Evolutionary conservation across 2,888 invertebrate genomes (phyloP), one percentile per base, ranked within the genome.

Genomic region (Xanthia togata): DNA sequence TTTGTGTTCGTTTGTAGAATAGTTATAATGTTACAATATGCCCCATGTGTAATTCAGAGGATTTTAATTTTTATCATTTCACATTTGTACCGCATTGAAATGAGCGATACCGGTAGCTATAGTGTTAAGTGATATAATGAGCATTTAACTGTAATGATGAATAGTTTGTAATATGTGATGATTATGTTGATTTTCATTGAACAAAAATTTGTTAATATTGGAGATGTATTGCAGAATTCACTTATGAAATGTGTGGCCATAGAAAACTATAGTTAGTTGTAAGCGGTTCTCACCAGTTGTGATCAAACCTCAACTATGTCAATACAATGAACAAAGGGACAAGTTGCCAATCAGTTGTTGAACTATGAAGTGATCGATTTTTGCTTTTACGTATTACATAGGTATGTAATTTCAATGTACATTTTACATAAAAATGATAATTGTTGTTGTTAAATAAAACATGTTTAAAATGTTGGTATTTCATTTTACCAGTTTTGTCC

Each of bases 391-490:
- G 91, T 93, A 94, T 81, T 91, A 82, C 82, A 41, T 93, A n/a
- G n/a, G n/a, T n/a, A 90, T 94, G 92, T 94, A 95, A 95, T 93
- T 93, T 91, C 92, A 94, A 92, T 95, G 94, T 96, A 96, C 93
- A 96, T 96, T 95, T 94, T 95, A 94, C 95, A 94, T 95, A 93
- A 93, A 93, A 93, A 92, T 92, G 89, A 92, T 92, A 89, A 93
- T 95, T 95, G 95, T 96, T 96, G 95, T 95, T 96, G 95, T 96
- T 95, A 92, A 95, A 95, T 95, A 95, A 96, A 95, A 95, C 90
- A 90, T 91, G 87, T 88, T 91, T 89, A 84, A 90, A 86, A 87
- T 60, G 59, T 65, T 70, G 60, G 64, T 72, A 31, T 84, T 87
- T 81, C 31, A 73, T 76, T 81, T 72, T 50, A 41, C 14, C 17